phyloP scores from a whole-genome alignment of 23 tunicate species.

The Trididemnum nubilum region DNA sequence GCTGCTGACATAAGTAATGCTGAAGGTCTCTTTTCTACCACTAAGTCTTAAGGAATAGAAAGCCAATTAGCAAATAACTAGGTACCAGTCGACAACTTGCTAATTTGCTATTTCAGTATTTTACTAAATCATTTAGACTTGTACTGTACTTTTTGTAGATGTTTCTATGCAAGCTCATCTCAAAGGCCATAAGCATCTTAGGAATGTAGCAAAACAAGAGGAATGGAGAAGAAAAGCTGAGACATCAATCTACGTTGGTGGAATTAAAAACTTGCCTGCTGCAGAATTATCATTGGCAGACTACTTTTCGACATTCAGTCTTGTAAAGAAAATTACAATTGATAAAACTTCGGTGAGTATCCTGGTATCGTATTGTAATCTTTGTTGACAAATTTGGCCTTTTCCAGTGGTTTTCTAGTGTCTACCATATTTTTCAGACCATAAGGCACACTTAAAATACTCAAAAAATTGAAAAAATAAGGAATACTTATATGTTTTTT shows the following conservation, averaged over 20 bases:
- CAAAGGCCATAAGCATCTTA: conserved; percentile 59
- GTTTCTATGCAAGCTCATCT: conserved; percentile 54
- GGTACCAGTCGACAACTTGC: no score
- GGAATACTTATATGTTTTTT: no score
- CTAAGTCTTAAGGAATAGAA: no score
- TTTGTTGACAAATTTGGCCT: neutral
- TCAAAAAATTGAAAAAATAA: neutral
- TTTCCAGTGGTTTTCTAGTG: neutral
- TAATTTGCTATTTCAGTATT: no score
- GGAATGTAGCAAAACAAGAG: conserved; percentile 44
- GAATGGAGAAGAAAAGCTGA: conserved; percentile 43
- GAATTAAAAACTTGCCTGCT: conserved; percentile 36
- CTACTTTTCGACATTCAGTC: conserved; percentile 59
- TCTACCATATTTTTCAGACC: no score
- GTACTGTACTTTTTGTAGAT: no score
- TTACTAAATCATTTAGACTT: no score
- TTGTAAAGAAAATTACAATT: conserved; percentile 62
- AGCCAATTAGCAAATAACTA: no score
- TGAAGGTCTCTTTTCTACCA: no score
- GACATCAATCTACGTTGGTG: conserved; percentile 61
- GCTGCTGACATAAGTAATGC: no score
- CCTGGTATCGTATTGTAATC: neutral
- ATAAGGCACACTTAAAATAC: no score
- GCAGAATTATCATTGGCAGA: conserved; percentile 85
- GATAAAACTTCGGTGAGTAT: conserved; percentile 69